Evolutionary conservation across 2,888 invertebrate species (phyloP).

Genomic region (Nemotelus pantherinus): DNA sequence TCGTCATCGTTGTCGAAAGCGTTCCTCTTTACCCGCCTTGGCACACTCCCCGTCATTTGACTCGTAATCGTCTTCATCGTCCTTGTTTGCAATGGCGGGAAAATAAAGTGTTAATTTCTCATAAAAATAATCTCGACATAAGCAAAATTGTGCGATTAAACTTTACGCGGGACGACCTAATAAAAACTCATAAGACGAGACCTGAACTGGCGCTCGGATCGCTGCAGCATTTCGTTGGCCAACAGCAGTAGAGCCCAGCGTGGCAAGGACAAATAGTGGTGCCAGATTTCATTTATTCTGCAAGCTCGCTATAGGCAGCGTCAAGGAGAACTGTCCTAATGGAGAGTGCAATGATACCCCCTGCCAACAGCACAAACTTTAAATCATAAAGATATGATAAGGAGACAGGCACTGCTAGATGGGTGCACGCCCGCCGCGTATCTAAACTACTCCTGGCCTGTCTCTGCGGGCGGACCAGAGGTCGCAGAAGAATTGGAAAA

Average conservation of each 20-base stretch:
- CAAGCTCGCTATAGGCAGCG: background rate
- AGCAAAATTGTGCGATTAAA: constrained; percentile 46
- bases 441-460: too few relatives aligned
- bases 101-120: constrained; percentile 51
- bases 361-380: constrained; percentile 1
- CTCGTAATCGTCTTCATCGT: background rate
- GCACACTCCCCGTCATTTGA: background rate
- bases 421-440: background rate
- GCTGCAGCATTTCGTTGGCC: background rate
- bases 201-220: constrained; percentile 24
- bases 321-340: background rate
- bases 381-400: constrained; percentile 35
- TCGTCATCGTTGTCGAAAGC: background rate
- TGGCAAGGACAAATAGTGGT: constrained; percentile 39
- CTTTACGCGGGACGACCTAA: constrained; percentile 42
- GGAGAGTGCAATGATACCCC: constrained; percentile 18
- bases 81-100: constrained; percentile 21
- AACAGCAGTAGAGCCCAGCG: constrained; percentile 3
- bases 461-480: background rate
- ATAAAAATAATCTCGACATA: constrained; percentile 51
- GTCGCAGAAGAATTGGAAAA: constrained; percentile 1
- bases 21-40: background rate
- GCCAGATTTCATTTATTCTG: constrained; percentile 37
- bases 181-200: constrained; percentile 48
- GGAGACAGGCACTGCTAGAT: background rate